These are phyloP conservation scores for Thera britannica DNA, from an alignment of 2,888 invertebrate genomes.

Conservation along the genomic window DNA sequence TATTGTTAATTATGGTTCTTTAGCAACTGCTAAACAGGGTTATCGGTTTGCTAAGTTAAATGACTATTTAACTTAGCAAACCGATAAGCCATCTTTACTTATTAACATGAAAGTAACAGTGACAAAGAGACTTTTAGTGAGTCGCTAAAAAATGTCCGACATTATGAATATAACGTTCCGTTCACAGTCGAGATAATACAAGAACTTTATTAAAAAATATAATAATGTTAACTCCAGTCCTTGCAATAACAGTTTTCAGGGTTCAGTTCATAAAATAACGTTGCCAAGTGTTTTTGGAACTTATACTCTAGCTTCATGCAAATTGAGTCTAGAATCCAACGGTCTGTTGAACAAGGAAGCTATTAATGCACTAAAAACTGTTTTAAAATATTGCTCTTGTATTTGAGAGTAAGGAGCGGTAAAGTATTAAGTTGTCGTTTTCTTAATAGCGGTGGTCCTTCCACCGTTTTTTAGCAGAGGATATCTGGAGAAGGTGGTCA, in stretches of 20 bases:
- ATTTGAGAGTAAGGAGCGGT: conserved; percentile 36
- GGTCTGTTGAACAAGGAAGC: conserved; percentile 39
- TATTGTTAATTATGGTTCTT: too few species aligned
- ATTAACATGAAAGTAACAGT: too few species aligned
- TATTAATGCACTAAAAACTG: conserved; percentile 41
- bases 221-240: conserved; percentile 34
- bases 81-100: too few species aligned
- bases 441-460: not conserved
- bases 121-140: too few species aligned
- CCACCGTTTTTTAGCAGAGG: too few species aligned
- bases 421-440: conserved; percentile 8
- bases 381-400: conserved; percentile 44
- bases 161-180: not conserved
- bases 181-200: not conserved
- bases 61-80: too few species aligned
- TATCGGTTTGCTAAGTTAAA: too few species aligned
- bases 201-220: not conserved
- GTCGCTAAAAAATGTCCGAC: too few species aligned
- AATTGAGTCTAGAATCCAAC: conserved; percentile 35
- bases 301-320: conserved; percentile 31
- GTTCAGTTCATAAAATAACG: conserved; percentile 43
- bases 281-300: conserved; percentile 31
- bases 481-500: too few species aligned
- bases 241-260: conserved; percentile 45
- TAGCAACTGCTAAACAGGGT: too few species aligned